A percentile compares a stretch with the other conserved stretches of the same genome.
Evolutionary conservation across 2,113 vertebrate species (phyloP).

Genomic region (Bubo blakistoni): DNA sequence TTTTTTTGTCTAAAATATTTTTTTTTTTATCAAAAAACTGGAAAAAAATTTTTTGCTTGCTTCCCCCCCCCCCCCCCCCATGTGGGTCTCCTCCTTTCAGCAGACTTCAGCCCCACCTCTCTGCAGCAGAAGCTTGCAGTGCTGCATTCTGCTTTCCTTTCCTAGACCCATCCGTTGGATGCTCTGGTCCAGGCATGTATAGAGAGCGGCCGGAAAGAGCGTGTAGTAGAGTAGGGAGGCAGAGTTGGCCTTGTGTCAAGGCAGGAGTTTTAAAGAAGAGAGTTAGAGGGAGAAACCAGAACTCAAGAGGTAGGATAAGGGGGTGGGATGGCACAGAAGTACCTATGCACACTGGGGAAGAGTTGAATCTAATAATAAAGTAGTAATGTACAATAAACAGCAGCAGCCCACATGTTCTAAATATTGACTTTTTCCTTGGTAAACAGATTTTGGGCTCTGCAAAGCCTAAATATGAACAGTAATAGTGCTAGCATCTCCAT

Average conservation of each 20-base stretch:
- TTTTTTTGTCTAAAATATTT: no score
- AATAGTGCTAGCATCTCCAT: not conserved
- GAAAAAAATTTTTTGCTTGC: not conserved
- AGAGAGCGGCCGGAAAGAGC: not conserved
- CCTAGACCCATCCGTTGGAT: not conserved
- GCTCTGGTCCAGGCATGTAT: not conserved
- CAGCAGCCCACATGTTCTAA: not conserved
- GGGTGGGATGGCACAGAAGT: not conserved
- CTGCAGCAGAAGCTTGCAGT: not conserved
- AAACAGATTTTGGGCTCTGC: not conserved
- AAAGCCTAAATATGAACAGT: not conserved
- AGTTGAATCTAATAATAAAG: not conserved
- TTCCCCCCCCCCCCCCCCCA: not conserved
- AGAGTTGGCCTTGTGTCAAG: not conserved
- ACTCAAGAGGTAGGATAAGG: not conserved
- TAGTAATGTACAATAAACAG: not conserved
- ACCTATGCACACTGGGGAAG: not conserved
- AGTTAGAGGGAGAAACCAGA: not conserved
- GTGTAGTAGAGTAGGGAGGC: not conserved
- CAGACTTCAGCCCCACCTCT: not conserved
- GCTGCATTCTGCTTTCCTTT: not conserved
- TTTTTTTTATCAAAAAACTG: no score
- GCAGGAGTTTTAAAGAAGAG: not conserved
- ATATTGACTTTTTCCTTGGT: fast-evolving
- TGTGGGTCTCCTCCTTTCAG: not conserved